Evolutionary conservation across 2,888 invertebrate genomes (phyloP).

Genomic region (Rhamnusium bicolor): DNA sequence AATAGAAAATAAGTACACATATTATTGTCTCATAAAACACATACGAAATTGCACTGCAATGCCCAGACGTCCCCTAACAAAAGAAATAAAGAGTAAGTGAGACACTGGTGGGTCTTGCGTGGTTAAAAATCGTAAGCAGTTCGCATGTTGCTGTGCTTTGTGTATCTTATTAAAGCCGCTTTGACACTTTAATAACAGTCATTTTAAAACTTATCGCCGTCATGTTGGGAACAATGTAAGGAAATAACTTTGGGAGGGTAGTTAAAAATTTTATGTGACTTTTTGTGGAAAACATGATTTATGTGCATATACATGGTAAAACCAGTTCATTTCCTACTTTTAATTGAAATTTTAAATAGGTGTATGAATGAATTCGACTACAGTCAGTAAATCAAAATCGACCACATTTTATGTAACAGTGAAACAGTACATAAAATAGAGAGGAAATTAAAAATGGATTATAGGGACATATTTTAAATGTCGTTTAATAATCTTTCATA

Average conservation of each 20-base stretch:
- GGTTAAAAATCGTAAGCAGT: conserved; percentile 52
- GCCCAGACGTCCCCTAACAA: neutral
- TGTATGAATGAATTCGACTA: neutral
- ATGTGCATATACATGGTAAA: conserved; percentile 6
- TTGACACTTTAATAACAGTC: conserved; percentile 67
- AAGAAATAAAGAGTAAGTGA: neutral
- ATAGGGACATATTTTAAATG: neutral
- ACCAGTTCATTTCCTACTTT: conserved; percentile 29
- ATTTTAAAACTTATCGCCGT: conserved; percentile 64
- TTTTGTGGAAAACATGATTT: conserved; percentile 18
- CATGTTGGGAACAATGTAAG: conserved; percentile 49
- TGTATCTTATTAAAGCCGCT: conserved; percentile 65
- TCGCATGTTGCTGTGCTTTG: conserved; percentile 59
- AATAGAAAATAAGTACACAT: neutral
- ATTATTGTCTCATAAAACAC: neutral
- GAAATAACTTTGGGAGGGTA: conserved; percentile 20
- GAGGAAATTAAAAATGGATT: neutral
- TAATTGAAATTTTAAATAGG: conserved; percentile 27
- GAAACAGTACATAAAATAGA: neutral
- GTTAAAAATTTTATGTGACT: conserved; percentile 31
- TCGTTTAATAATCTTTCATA: no score
- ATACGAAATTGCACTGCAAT: neutral
- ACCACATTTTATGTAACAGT: neutral
- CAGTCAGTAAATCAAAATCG: conserved; percentile 8
- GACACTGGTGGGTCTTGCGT: conserved; percentile 29